Evolutionary conservation across 2,797 vertebrate genomes (phyloP).

Genomic region (Pterois miles): DNA sequence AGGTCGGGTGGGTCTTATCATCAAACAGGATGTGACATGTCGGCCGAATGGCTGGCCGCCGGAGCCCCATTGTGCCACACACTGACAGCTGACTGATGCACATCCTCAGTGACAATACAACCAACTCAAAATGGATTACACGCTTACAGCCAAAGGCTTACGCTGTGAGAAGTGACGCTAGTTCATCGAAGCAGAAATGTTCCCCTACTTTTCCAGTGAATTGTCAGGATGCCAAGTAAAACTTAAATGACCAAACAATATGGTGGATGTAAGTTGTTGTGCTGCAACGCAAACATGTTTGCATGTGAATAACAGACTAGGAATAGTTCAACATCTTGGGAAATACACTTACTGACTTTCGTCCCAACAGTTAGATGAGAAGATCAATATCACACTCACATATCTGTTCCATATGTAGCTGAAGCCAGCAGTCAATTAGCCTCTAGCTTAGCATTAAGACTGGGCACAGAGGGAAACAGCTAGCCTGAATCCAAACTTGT

Average conservation of each 20-base stretch:
- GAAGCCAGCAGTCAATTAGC: too few relatives aligned
- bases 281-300: neutral
- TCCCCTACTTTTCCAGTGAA: neutral
- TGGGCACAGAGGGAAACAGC: neutral
- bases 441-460: neutral
- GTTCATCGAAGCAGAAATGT: neutral
- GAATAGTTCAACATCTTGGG: neutral
- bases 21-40: constrained; percentile 49
- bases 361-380: neutral
- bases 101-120: constrained; percentile 51
- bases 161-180: neutral
- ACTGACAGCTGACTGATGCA: constrained; percentile 37
- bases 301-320: neutral
- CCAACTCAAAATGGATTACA: constrained; percentile 40
- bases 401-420: too few relatives aligned
- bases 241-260: neutral
- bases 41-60: neutral
- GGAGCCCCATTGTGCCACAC: constrained; percentile 35
- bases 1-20: constrained; percentile 2
- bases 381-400: neutral
- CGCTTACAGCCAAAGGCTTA: constrained; percentile 13
- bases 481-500: too few relatives aligned
- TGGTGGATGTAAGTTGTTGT: neutral
- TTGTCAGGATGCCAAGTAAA: neutral
- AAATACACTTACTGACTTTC: neutral